Evolutionary conservation across 1,140 invertebrate genomes (phyloP), one percentile per base, ranked within the genome.

Genomic region (Mylabris phalerata): DNA sequence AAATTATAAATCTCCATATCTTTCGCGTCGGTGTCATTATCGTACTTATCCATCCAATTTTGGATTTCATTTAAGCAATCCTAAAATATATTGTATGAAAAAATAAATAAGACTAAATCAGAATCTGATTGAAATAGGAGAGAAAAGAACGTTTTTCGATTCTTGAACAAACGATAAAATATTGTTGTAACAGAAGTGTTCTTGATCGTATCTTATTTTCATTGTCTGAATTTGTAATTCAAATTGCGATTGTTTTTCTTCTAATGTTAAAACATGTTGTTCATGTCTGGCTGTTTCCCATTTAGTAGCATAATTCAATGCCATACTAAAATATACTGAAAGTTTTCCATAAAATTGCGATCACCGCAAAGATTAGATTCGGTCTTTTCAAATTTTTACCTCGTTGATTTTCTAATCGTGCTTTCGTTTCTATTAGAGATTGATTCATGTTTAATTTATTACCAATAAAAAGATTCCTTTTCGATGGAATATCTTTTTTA

Each of bases 1-100:
- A 54, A 5, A n/a, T 48, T 25, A 10, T 26, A 39, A 11, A 59
- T 54, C 10, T 54, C 13, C 2, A 27, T n/a, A 41, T 59, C 57
- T 11, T 11, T 46, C 13, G 19, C 24, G 7, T 59, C 57, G 3
- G 47, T 41, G 41, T 46, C 57, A 7, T 26, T 11, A 38, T 59
- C 57, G 43, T 59, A 59, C 4, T 48, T 25, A 9, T 55, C 32
- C 50, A 59, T 59, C 50, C 50, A 59, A 6, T 48, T 25, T 44
- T 59, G 44, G 7, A 54, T 51, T 9, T 58, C 42, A 10, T 58
- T 48, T 9, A 52, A 26, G 45, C 26, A 58, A 43, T 51, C 48
- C 41, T 52, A 39, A 4, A 54, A 32, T 19, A 54, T 54, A 1
- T 25, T 19, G 19, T 19, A 19, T 19, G 19, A 19, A 19, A 19